Base-by-base conservation (phyloP, 1,140 invertebrate species). In the Oedothorax gibbosus region DNA sequence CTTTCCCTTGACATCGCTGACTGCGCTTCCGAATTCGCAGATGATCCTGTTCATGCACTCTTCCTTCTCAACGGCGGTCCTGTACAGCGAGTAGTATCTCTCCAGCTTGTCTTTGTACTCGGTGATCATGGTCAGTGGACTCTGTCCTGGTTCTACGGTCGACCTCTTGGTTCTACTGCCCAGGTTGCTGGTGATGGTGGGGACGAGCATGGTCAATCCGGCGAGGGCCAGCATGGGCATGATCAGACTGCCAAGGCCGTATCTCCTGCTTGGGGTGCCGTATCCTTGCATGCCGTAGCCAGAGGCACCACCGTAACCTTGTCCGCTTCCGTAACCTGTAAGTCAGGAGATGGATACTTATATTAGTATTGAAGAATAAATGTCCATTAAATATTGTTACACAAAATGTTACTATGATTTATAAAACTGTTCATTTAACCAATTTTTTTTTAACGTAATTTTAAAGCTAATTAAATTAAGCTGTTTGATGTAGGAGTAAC, bases 31-130 rank as follows among this genome's bases (percentile, higher is more conserved):
- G n/a, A 89, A 78, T 78, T 89, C 88, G 56, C 88, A 89, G 15
- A 89, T 86, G 72, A 89, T 87, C 75, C 88, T 78, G 64, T 88
- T 89, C 88, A 89, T 88, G 78, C 88, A 89, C 73, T 89, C 88
- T 85, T 89, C 88, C 35, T 86, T 88, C 65, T 89, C 87, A 10
- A 89, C 86, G 12, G 88, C 88, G 14, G 85, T 87, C 15, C 87
- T 87, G 66, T 89, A 89, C 2, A 89, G 69, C 0, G 86, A 86
- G 64, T 88, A 88, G 69, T 89, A 89, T 65, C 75, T 72, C 35
- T 88, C 88, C 4, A 88, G 71, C 57, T 85, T 86, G 35, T 88
- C 87, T 8, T 87, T 87, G 66, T 88, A 88, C 12, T 86, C 85
- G 53, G 64, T 82, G 51, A 87, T 73, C 57, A 79, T 57, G 20